Conservation (phyloP, 2,888 invertebrate species). For the Chironomus riparius region DNA sequence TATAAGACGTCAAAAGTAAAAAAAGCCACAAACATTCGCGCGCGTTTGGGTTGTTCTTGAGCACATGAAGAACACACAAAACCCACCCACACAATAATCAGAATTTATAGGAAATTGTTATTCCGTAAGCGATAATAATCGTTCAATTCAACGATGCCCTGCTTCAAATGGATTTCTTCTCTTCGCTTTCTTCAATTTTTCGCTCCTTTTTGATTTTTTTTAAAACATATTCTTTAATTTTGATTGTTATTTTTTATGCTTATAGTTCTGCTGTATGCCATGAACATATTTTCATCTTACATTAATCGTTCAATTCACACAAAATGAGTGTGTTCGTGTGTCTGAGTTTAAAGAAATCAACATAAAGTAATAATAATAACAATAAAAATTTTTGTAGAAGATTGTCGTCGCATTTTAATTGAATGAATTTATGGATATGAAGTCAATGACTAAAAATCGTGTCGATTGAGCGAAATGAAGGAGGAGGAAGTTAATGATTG, state of each 20-base stretch:
- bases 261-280: slow-evolving; percentile 11
- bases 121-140: slow-evolving; percentile 11
- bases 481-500: too few relatives aligned
- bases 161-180: background rate
- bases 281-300: background rate
- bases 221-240: slow-evolving; percentile 13
- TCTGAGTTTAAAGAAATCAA: background rate
- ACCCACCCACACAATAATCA: slow-evolving; percentile 16
- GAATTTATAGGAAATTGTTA: slow-evolving; percentile 23
- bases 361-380: background rate
- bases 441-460: too few relatives aligned
- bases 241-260: slow-evolving; percentile 18
- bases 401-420: slow-evolving; percentile 5
- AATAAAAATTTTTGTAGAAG: background rate
- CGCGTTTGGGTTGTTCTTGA: background rate
- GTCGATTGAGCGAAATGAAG: too few relatives aligned
- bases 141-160: slow-evolving; percentile 10
- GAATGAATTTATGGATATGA: background rate
- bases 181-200: background rate
- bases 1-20: too few relatives aligned
- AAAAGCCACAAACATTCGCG: background rate
- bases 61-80: background rate
- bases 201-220: background rate
- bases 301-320: background rate
- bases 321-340: background rate